phyloP scores from a whole-genome alignment of 2,113 vertebrate species.

The Ceyx margarethae region DNA sequence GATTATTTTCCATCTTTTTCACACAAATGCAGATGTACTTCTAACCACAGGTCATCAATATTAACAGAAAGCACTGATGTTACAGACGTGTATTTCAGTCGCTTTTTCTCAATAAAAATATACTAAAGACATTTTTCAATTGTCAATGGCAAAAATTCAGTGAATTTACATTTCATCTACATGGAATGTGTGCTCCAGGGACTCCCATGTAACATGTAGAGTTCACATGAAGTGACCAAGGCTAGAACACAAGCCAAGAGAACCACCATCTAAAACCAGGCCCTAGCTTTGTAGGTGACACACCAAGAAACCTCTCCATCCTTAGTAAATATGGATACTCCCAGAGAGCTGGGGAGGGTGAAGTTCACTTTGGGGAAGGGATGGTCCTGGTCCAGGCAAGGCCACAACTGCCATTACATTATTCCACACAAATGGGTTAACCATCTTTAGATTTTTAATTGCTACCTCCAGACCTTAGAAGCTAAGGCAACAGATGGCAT shows the following conservation, averaged over 20 bases:
- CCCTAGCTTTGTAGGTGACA: background rate
- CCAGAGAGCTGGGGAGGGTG: background rate
- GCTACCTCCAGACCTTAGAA: background rate
- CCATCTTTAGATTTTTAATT: background rate
- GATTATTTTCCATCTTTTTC: background rate
- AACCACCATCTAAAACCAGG: background rate
- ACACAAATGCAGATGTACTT: background rate
- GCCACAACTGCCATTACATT: fast-evolving
- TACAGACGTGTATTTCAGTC: background rate
- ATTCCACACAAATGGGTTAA: background rate
- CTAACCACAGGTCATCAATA: background rate
- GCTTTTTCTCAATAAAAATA: background rate
- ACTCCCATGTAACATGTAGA: background rate
- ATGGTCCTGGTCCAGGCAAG: background rate
- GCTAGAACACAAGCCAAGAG: background rate
- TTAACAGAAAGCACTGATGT: background rate
- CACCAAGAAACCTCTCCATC: background rate
- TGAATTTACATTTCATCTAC: background rate
- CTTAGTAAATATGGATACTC: background rate
- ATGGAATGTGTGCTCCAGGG: background rate
- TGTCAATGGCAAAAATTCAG: background rate
- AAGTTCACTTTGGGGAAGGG: background rate
- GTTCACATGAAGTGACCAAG: background rate
- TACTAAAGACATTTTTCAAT: background rate
- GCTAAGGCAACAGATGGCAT: background rate